Percentiles rank a stretch among this genome's conserved stretches.
phyloP scores from a whole-genome alignment of 2,113 vertebrate genomes.

The Pontoporia blainvillei region DNA sequence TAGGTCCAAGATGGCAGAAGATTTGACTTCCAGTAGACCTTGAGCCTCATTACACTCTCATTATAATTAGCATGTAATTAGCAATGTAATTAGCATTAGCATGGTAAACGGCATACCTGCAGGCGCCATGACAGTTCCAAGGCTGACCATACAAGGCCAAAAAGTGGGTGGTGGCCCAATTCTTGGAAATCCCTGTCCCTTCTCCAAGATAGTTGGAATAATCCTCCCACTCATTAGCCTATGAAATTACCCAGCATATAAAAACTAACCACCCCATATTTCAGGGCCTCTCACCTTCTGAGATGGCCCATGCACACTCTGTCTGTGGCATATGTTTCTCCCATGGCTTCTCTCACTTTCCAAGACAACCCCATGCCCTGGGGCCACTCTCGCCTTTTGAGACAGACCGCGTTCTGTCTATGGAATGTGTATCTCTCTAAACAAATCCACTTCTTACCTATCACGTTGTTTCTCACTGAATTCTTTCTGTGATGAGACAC shows the following conservation, averaged over 20 bases:
- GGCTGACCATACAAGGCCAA: not conserved
- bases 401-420: not conserved
- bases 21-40: not conserved
- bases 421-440: not conserved
- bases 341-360: not conserved
- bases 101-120: not conserved
- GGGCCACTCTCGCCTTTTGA: not conserved
- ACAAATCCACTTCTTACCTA: not conserved
- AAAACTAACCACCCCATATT: not conserved
- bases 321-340: not conserved
- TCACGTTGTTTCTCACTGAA: not conserved
- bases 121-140: not conserved
- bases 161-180: not conserved
- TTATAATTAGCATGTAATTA: no score
- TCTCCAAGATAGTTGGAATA: not conserved
- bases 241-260: not conserved
- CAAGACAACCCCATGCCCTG: not conserved
- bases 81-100: not conserved
- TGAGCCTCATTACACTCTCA: not conserved
- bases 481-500: not conserved
- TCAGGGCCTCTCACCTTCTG: not conserved
- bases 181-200: not conserved
- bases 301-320: not conserved
- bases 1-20: not conserved
- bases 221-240: not conserved